These are phyloP conservation scores for Drosophila greeni DNA, from an alignment of 2,888 invertebrate genomes.

Conservation along the genomic window DNA sequence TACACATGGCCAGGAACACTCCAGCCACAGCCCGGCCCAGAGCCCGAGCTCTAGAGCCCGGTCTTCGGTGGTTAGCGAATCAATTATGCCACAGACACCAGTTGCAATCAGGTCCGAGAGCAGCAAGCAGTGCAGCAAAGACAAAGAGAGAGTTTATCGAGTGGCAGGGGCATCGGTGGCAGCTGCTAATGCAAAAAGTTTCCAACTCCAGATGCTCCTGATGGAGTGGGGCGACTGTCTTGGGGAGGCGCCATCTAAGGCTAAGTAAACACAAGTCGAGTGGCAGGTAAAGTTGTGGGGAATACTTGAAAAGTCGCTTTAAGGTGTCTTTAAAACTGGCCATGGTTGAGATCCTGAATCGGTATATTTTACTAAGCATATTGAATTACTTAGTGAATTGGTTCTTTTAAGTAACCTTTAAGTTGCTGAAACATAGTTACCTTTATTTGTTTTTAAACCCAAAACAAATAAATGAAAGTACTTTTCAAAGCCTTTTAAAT, in stretches of 20 bases:
- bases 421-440: not conserved
- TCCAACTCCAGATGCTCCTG: constrained; percentile 55
- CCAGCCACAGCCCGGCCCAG: constrained; percentile 20
- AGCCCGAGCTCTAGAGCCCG: constrained; percentile 2
- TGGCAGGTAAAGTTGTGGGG: constrained; percentile 17
- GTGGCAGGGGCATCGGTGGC: constrained; percentile 29
- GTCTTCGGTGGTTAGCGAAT: constrained; percentile 58
- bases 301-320: constrained; percentile 16
- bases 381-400: no score
- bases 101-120: constrained; percentile 51
- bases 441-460: not conserved
- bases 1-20: constrained; percentile 43
- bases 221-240: constrained; percentile 3
- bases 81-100: constrained; percentile 70
- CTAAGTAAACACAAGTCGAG: constrained; percentile 20
- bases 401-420: no score
- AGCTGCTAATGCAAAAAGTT: constrained; percentile 69
- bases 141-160: constrained; percentile 19
- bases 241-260: constrained; percentile 29
- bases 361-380: no score
- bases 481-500: no score
- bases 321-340: constrained; percentile 6
- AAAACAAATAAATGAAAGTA: not conserved
- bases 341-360: not conserved
- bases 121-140: constrained; percentile 30